Evolutionary conservation across 2,113 vertebrate genomes (phyloP).

Genomic region (Sylvilagus bachmani): DNA sequence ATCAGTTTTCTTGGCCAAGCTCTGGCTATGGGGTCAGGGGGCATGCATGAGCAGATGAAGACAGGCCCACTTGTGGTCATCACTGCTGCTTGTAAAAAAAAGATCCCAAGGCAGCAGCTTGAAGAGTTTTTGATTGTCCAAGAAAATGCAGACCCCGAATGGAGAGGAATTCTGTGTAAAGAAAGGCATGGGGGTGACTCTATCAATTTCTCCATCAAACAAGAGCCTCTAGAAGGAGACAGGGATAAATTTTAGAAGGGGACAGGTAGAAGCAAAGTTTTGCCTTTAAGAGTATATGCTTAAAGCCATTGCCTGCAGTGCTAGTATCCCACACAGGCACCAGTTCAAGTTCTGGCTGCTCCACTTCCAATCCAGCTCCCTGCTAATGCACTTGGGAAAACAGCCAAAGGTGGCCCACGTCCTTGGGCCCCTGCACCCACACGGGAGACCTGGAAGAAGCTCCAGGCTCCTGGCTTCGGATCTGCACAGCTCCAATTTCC

Average conservation of each 20-base stretch:
- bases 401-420: no score
- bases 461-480: no score
- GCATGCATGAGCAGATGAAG: background rate
- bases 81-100: background rate
- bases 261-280: background rate
- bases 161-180: background rate
- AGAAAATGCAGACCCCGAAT: background rate
- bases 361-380: no score
- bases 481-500: no score
- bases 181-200: no score
- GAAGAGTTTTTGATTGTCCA: background rate
- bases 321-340: no score
- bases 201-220: background rate
- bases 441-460: no score
- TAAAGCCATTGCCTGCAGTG: no score
- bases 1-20: background rate
- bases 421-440: no score
- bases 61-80: background rate
- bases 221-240: background rate
- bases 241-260: background rate
- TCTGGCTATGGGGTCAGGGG: background rate
- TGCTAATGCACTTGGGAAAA: no score
- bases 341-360: no score
- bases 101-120: background rate
- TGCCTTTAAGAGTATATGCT: background rate